Base-by-base conservation (phyloP, 2,113 vertebrate genomes). In the Pterocles gutturalis region DNA sequence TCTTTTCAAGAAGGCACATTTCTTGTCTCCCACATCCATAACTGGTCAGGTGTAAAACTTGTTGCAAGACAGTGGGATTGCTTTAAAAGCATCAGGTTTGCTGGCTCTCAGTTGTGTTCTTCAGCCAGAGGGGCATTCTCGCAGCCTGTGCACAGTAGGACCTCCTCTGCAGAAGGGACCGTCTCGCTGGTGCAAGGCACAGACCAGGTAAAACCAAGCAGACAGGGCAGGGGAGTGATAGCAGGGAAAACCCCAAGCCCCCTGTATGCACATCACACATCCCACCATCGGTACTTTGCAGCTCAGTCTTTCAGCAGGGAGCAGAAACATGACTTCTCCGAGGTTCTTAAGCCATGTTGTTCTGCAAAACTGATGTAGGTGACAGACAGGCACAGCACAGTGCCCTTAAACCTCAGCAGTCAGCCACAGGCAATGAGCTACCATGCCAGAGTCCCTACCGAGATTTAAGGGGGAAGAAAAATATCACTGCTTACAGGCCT, bases 171-270 rank as follows among this genome's bases (percentile, higher is more conserved):
- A 53, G 48, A 62, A 73, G n/a, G 33, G 31, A 46, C 28, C 1
- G 0, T 57, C n/a, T n/a, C 4, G 0, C 26, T 25, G 45, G 31
- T 48, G 7, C 41, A 15, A 14, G n/a, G 0, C 33, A 5, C 0
- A 2, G 36, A 31, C 34, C 31, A 28, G n/a, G 55, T 17, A 12
- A 61, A 61, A 14, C 7, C 33, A 8, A 69, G 78, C 20, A 46
- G 73, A 66, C 4, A 14, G 33, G 21, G 38, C 38, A 55, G n/a
- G 0, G 4, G 5, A 5, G 54, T 0, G 1, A 12, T 31, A 24
- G 24, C 79, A 90, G 67, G 60, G 54, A 83, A n/a, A 70, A 31
- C 31, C 58, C 62, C 13, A 3, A 46, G 13, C 33, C 8, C 28
- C 36, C 49, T 20, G 1, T 1, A 22, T 1, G 25, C 33, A 41